Percentiles rank a stretch among this genome's conserved stretches.
Conservation (phyloP, 2,797 vertebrate species). For the Pangasius mekongensis region DNA sequence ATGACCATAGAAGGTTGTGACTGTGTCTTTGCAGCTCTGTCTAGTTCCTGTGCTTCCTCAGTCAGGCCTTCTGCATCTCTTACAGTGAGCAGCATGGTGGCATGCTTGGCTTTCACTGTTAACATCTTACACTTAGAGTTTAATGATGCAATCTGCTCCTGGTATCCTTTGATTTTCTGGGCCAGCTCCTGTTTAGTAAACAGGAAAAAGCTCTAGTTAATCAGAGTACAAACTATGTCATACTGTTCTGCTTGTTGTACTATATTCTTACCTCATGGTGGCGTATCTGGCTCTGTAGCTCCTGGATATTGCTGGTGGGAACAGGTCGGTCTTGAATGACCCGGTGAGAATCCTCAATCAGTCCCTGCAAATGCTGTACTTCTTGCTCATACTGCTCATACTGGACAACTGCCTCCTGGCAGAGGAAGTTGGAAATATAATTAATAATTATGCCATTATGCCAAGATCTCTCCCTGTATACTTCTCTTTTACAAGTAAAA, state of each 20-base stretch:
- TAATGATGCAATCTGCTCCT: constrained; percentile 92
- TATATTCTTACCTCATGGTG: constrained; percentile 86
- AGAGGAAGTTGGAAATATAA: background rate
- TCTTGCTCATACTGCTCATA: constrained; percentile 96
- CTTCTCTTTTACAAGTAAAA: background rate
- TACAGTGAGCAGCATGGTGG: constrained; percentile 95
- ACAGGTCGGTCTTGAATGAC: constrained; percentile 89
- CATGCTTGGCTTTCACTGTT: constrained; percentile 93
- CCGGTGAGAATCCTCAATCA: constrained; percentile 89
- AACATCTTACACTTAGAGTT: constrained; percentile 98
- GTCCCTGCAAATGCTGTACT: constrained; percentile 90
- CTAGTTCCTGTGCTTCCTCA: constrained; percentile 84
- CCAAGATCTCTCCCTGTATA: background rate
- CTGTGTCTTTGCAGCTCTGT: constrained; percentile 75
- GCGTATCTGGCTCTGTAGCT: constrained; percentile 92
- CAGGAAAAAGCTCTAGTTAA: background rate
- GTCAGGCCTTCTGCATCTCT: constrained; percentile 87
- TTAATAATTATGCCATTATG: background rate
- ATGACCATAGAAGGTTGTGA: constrained; percentile 90
- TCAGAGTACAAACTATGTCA: background rate
- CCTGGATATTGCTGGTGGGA: constrained; percentile 90
- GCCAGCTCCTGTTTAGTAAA: constrained; percentile 84
- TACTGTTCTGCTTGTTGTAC: background rate
- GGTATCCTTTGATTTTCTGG: constrained; percentile 95
- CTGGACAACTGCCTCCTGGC: constrained; percentile 93